Conservation (phyloP, 1,140 invertebrate genomes). For the Papilio dardanus region DNA sequence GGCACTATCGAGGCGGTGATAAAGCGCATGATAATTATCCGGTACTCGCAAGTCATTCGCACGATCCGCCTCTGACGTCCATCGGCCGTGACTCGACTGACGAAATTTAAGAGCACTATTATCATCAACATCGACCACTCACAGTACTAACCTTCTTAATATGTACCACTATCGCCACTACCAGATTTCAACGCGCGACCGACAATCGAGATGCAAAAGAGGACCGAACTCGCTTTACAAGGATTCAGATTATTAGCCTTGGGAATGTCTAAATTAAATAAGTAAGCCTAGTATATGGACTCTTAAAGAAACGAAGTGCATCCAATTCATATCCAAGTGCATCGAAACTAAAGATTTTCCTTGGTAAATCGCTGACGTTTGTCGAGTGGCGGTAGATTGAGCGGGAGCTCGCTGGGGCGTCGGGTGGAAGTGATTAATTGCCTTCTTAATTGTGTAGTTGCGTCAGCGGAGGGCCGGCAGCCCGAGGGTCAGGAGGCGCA, state of each 20-base stretch:
- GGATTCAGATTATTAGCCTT: not conserved
- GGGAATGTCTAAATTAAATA: not conserved
- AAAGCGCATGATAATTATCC: conserved; percentile 14
- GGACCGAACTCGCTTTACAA: not conserved
- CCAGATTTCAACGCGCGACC: not conserved
- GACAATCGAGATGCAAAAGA: not conserved
- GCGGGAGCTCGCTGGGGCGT: conserved; percentile 21
- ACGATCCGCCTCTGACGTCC: conserved; percentile 16
- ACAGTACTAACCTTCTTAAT: not conserved
- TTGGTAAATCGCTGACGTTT: conserved; percentile 5
- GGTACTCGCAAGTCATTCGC: conserved; percentile 7
- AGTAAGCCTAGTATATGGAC: not conserved
- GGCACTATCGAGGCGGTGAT: not conserved
- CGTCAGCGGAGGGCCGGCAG: conserved; percentile 25
- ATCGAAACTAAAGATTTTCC: not conserved
- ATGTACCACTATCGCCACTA: not conserved
- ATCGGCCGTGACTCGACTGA: not conserved
- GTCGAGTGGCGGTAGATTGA: conserved; percentile 9
- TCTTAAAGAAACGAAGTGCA: not conserved
- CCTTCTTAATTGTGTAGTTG: conserved; percentile 37
- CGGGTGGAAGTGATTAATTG: conserved; percentile 43
- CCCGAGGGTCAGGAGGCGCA: not conserved
- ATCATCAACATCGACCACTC: not conserved
- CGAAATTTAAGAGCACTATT: conserved; percentile 4
- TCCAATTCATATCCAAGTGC: not conserved